These are phyloP conservation scores for Ornithoptera priamus DNA, from an alignment of 2,888 invertebrate species.

Conservation along the genomic window DNA sequence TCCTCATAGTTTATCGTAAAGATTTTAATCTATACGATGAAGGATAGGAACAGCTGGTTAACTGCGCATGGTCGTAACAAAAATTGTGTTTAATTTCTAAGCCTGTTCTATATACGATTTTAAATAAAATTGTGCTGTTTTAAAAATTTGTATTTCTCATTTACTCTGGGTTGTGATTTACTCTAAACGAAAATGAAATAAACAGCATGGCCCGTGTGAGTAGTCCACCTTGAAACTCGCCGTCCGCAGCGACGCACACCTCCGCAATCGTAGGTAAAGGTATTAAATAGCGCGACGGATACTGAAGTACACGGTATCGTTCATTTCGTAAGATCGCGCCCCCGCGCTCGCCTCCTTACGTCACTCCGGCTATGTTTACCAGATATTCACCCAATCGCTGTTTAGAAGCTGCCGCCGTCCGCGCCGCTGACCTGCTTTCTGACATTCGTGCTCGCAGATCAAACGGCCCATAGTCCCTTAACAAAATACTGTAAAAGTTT, in stretches of 20 bases:
- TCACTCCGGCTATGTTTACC: conserved; percentile 65
- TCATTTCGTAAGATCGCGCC: conserved; percentile 62
- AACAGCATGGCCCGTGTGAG: conserved; percentile 34
- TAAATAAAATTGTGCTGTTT: neutral
- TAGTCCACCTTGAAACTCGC: conserved; percentile 65
- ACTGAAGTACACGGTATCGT: conserved; percentile 47
- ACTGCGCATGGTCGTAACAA: neutral
- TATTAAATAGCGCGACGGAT: conserved; percentile 56
- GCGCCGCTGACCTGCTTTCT: conserved; percentile 71
- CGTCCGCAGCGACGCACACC: conserved; percentile 49
- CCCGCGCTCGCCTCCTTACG: conserved; percentile 55
- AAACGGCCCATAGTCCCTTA: conserved; percentile 35
- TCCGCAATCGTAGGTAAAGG: conserved; percentile 49
- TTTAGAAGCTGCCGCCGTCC: conserved; percentile 60
- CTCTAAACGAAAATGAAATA: conserved; percentile 7
- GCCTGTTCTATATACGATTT: neutral
- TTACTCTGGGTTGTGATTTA: neutral
- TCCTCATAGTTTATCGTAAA: no score
- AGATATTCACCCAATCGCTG: conserved; percentile 58
- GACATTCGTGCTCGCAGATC: conserved; percentile 53
- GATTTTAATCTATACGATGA: no score
- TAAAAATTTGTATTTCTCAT: neutral
- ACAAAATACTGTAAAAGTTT: conserved; percentile 23
- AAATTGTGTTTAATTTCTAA: neutral
- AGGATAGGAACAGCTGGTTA: neutral